Conservation (phyloP, 2,113 vertebrate genomes). For the Oreochromis spilurus region DNA sequence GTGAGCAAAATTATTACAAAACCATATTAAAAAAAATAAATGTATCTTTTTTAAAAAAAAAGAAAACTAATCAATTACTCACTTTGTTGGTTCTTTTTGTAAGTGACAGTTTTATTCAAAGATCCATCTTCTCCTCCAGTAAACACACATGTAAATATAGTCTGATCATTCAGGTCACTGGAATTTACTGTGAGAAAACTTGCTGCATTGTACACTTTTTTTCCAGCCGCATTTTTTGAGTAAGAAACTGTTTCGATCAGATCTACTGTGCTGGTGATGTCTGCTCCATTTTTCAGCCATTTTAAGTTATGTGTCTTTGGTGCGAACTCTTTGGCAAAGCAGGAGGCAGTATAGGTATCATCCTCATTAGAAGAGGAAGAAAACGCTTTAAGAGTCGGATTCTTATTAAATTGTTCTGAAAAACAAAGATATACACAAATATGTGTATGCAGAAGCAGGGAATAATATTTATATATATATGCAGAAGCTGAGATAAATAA, state of each 20-base stretch:
- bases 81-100: fast-evolving
- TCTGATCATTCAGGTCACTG: fast-evolving
- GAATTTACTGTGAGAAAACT: conserved; percentile 37
- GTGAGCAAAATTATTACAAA: not conserved
- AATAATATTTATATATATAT: not conserved
- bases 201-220: not conserved
- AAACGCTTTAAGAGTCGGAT: conserved; percentile 31
- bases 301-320: not conserved
- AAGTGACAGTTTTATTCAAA: not conserved
- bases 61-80: not conserved
- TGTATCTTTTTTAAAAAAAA: fast-evolving
- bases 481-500: no score
- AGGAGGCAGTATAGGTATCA: conserved; percentile 39
- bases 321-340: conserved; percentile 63
- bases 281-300: fast-evolving
- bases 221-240: fast-evolving
- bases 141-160: conserved; percentile 39
- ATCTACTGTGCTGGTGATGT: not conserved
- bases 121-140: not conserved
- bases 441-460: not conserved
- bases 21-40: not conserved
- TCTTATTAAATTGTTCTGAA: not conserved
- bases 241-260: not conserved
- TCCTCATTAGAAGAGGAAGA: not conserved
- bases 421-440: not conserved